Conservation (phyloP, 2,113 vertebrate genomes). For the Esox niger region DNA sequence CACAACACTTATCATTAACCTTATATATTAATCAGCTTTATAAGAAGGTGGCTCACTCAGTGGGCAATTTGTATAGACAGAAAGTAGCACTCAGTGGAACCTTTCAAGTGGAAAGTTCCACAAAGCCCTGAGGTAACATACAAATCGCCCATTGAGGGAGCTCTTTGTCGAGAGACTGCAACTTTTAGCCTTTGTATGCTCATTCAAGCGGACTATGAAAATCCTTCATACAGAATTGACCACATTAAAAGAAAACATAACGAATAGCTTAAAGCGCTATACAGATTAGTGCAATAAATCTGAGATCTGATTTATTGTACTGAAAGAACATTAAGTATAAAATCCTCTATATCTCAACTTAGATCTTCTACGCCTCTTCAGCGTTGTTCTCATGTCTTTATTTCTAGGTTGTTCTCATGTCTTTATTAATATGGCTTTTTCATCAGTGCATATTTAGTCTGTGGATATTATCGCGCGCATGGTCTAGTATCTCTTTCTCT, state of each 20-base stretch:
- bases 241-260: slow-evolving; percentile 23
- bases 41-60: slow-evolving; percentile 1
- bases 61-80: slow-evolving; percentile 21
- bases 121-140: slow-evolving; percentile 22
- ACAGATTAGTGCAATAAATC: not conserved
- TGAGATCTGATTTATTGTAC: not conserved
- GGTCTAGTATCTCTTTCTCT: not conserved
- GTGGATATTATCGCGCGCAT: not conserved
- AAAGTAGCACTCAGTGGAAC: too few species aligned
- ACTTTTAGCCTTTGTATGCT: slow-evolving; percentile 48
- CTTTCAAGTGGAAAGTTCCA: slow-evolving; percentile 18
- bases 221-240: slow-evolving; percentile 31
- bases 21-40: slow-evolving; percentile 17
- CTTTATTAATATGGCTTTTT: slow-evolving; percentile 3
- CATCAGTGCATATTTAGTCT: not conserved
- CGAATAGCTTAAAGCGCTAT: not conserved
- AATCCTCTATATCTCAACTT: not conserved
- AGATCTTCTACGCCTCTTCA: not conserved
- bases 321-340: not conserved
- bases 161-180: slow-evolving; percentile 34
- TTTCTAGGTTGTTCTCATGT: not conserved
- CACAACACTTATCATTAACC: slow-evolving; percentile 24
- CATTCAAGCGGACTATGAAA: slow-evolving; percentile 40
- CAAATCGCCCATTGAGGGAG: slow-evolving; percentile 37
- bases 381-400: not conserved